Conservation (phyloP, 1,140 invertebrate species). For the Drosophila nikananu region DNA sequence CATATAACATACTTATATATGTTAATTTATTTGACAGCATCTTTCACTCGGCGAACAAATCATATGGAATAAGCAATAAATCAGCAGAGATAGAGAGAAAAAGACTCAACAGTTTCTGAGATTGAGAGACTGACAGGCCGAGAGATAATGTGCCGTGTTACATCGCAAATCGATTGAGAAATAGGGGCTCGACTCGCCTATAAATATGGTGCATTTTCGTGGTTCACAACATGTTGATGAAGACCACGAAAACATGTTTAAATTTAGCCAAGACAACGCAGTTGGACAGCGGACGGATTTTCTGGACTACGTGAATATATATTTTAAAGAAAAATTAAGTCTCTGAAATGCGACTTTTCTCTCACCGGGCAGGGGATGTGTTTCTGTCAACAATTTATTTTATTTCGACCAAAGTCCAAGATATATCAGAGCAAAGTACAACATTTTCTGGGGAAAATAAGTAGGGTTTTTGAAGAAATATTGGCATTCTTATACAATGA, state of each 20-base stretch:
- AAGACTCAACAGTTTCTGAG: neutral
- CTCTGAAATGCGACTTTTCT: constrained; percentile 48
- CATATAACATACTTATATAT: constrained; percentile 14
- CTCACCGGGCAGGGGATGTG: constrained; percentile 20
- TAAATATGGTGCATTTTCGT: constrained; percentile 20
- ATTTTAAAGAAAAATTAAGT: neutral
- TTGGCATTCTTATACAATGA: constrained; percentile 1
- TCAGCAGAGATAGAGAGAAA: constrained; percentile 18
- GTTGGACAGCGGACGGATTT: constrained; percentile 5
- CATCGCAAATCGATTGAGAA: constrained; percentile 25
- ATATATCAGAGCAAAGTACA: constrained; percentile 45
- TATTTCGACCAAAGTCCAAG: constrained; percentile 66
- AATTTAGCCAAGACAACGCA: constrained; percentile 32
- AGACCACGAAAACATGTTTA: constrained; percentile 17
- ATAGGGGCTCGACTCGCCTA: constrained; percentile 51
- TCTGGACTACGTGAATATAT: constrained; percentile 56
- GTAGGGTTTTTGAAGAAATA: neutral
- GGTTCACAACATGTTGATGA: constrained; percentile 11
- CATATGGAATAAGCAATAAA: constrained; percentile 52
- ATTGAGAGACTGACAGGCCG: neutral
- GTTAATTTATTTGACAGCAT: constrained; percentile 48
- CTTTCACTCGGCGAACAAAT: constrained; percentile 22
- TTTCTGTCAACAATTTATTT: constrained; percentile 67
- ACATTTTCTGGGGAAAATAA: constrained; percentile 6
- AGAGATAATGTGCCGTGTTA: constrained; percentile 23